A percentile compares a stretch with the other conserved stretches of the same genome.
phyloP scores from a whole-genome alignment of 2,113 vertebrate species.

The Scatophagus argus region DNA sequence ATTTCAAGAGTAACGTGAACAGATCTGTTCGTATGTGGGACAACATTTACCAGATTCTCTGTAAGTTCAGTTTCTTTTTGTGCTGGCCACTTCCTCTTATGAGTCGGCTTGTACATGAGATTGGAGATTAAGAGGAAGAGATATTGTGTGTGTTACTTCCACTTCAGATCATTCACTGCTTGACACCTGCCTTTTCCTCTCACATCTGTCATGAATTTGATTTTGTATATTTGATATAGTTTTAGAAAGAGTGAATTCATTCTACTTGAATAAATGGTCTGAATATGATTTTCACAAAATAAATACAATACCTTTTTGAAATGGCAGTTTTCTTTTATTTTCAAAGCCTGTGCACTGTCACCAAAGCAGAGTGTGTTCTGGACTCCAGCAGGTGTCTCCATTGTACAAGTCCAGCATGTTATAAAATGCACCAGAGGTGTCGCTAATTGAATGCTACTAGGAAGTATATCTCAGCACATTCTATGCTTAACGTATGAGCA shows the following conservation, averaged over 20 bases:
- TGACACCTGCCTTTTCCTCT: constrained; percentile 23
- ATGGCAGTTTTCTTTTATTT: neutral
- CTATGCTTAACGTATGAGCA: neutral
- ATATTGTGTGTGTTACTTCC: constrained; percentile 25
- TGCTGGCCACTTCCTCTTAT: constrained; percentile 47
- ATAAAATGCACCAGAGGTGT: constrained; percentile 25
- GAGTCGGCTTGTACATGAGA: constrained; percentile 17
- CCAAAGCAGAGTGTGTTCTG: neutral
- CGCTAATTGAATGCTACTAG: constrained; percentile 11
- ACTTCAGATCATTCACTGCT: constrained; percentile 2
- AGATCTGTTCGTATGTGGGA: neutral
- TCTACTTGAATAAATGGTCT: neutral
- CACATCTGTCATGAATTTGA: neutral
- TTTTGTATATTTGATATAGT: constrained; percentile 13
- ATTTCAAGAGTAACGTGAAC: neutral
- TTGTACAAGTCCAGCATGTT: constrained; percentile 14
- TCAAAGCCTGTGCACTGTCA: neutral
- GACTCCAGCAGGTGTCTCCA: constrained; percentile 30
- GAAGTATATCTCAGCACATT: too few species aligned
- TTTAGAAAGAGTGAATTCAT: neutral
- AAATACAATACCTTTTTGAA: neutral
- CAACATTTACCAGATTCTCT: neutral
- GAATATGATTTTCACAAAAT: neutral
- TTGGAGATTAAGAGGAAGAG: constrained; percentile 44
- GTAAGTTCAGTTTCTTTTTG: neutral